Conservation (phyloP, 1,140 invertebrate species). For the Augochlora pura region DNA sequence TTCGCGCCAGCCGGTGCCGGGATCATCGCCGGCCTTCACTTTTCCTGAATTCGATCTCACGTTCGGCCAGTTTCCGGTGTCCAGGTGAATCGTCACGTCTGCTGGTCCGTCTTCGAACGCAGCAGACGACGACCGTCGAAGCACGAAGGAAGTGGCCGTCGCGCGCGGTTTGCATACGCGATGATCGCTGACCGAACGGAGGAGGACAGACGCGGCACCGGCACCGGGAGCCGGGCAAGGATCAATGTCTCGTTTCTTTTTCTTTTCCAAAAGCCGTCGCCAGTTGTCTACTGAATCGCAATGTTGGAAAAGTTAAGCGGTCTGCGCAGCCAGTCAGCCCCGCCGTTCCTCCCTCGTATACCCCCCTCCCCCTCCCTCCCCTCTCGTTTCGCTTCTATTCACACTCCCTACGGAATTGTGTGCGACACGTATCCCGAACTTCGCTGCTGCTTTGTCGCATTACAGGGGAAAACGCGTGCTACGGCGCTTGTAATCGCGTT, state of each 20-base stretch:
- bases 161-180: slow-evolving; percentile 49
- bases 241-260: slow-evolving; percentile 16
- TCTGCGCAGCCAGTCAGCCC: not conserved
- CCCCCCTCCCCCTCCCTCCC: not conserved
- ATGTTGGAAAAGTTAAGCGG: slow-evolving; percentile 37
- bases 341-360: no score
- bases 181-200: slow-evolving; percentile 25
- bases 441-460: slow-evolving; percentile 30
- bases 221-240: slow-evolving; percentile 5
- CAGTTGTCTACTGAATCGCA: slow-evolving; percentile 40
- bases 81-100: slow-evolving; percentile 30
- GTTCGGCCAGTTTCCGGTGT: slow-evolving; percentile 49
- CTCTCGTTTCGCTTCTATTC: not conserved
- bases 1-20: not conserved
- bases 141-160: slow-evolving; percentile 54
- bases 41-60: slow-evolving; percentile 35
- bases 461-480: slow-evolving; percentile 16
- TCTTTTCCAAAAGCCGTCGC: slow-evolving; percentile 30
- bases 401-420: not conserved
- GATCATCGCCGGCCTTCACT: not conserved
- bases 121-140: slow-evolving; percentile 40
- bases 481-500: slow-evolving; percentile 8
- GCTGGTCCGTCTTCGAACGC: not conserved
- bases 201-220: not conserved
- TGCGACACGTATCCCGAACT: slow-evolving; percentile 28